Base-by-base conservation (phyloP, 2,888 invertebrate genomes). In the Heliconius hortense region DNA sequence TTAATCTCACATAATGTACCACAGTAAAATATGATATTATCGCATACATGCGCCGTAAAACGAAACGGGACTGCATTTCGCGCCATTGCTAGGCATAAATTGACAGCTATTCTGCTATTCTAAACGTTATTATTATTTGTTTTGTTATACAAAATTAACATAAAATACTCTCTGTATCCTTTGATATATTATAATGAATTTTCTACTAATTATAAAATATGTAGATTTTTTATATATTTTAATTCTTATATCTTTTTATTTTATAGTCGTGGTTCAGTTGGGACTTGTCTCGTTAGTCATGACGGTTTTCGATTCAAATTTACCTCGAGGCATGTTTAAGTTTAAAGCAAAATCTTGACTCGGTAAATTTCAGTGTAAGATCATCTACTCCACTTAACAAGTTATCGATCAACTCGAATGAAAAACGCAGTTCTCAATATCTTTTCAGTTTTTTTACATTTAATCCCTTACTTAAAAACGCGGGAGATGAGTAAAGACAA, bases 21-120 rank as follows among this genome's bases (percentile, higher is more conserved):
- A 70, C 56, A 39, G 56, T 75, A 75, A 75, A 75, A 70, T 75
- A 75, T 70, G 39, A 71, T 75, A 59, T 75, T 71, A 75, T 75
- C 53, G 64, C 70, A 43, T 59, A 39, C 70, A 56, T 56, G 39
- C 63, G 70, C 39, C 70, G 74, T 75, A 75, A 70, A 75, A 75
- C 59, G 64, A 39, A 75, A 70, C 74, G 74, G 74, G 70, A 64
- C n/a, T 75, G 59, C n/a, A 39, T 69, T 75, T 75, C 70, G 62
- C 70, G 63, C 70, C 63, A 64, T 11, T 43, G 28, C 69, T 56
- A 26, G 43, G 18, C 39, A 60, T 59, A 39, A 26, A 35, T 59
- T 26, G 39, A 59, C 60, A 39, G 26, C 56, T 26, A 60, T 39
- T 60, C 24, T 43, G 18, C 24, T 31, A 24, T n/a, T 35, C 8